Evolutionary conservation across 2,797 vertebrate species (phyloP), one percentile per base, ranked within the genome.

Genomic region (Pseudochirops corinnae): DNA sequence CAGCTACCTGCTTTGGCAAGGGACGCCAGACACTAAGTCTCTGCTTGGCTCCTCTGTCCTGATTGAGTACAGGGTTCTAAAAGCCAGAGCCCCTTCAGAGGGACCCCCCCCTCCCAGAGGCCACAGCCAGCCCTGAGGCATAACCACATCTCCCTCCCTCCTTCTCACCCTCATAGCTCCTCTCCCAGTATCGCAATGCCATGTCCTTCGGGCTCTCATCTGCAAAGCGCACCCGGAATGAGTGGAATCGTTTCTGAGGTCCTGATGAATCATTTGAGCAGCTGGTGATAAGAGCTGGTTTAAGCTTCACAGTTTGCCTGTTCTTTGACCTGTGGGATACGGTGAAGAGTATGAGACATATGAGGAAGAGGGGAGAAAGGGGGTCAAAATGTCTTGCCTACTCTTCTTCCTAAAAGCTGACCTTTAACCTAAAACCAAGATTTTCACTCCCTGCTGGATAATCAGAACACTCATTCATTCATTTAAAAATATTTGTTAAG

Each of bases 171-270:
- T 95, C 91, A 39, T 90, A 94, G 24, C 0, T 93, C 21, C 95
- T 97, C 50, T 98, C 98, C 96, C 96, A 97, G 94, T 98, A 98
- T 29, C 97, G 97, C 46, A 97, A 92, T 0, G 93, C 95, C 0
- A 96, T 95, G 56, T 98, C 98, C 92, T 55, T 55, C 0, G 96
- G 29, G 0, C 96, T 98, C 97, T 98, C 98, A 0, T 98, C 98
- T 0, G 95, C 97, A 0, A 98, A 98, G 1, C 97, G 93, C 18
- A 98, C 97, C 18, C 97, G 91, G 90, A 97, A 95, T 4, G 96
- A 98, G 55, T 92, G 92, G 1, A 56, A 55, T 24, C 93, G 93
- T 93, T 90, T 92, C 18, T 55, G 39, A 52, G 58, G 12, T 10
- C 92, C 94, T 0, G 74, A 29, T n/a, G 56, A 90, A n/a, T 95